A percentile compares a stretch with the other conserved stretches of the same genome.
These are phyloP conservation scores for Trypoxylon attenuatum DNA, from an alignment of 2,888 invertebrate genomes.

Conservation along the genomic window DNA sequence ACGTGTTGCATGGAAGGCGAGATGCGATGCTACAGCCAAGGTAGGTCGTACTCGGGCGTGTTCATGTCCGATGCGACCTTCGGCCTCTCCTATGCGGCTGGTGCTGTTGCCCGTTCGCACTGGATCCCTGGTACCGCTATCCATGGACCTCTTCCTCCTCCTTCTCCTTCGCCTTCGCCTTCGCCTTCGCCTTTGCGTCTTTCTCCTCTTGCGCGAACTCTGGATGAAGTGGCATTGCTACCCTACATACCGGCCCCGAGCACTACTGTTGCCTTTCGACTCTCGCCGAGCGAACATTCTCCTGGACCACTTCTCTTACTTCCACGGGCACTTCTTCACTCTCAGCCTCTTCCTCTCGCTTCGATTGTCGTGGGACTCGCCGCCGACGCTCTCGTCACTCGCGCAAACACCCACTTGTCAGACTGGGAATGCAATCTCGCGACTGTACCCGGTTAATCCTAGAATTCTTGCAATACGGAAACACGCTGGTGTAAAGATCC, in stretches of 20 bases:
- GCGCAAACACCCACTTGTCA: background rate
- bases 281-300: background rate
- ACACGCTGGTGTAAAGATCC: too few species aligned
- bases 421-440: too few species aligned
- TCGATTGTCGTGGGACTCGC: slow-evolving; percentile 9
- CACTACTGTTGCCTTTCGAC: slow-evolving; percentile 8
- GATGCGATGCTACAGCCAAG: slow-evolving; percentile 39
- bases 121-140: slow-evolving; percentile 67
- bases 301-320: background rate
- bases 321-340: background rate
- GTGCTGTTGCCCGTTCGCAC: slow-evolving; percentile 54
- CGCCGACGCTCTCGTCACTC: background rate
- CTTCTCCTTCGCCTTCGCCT: slow-evolving; percentile 16
- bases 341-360: background rate
- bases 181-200: too few species aligned
- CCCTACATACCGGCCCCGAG: slow-evolving; percentile 64
- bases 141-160: slow-evolving; percentile 24
- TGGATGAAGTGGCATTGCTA: slow-evolving; percentile 68
- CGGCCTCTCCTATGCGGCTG: slow-evolving; percentile 60
- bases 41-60: slow-evolving; percentile 66
- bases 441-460: too few species aligned
- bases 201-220: too few species aligned
- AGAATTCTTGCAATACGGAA: too few species aligned
- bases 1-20: slow-evolving; percentile 41
- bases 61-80: slow-evolving; percentile 70